phyloP scores from a whole-genome alignment of 2,888 invertebrate species.

The Spilosoma lubricipeda region DNA sequence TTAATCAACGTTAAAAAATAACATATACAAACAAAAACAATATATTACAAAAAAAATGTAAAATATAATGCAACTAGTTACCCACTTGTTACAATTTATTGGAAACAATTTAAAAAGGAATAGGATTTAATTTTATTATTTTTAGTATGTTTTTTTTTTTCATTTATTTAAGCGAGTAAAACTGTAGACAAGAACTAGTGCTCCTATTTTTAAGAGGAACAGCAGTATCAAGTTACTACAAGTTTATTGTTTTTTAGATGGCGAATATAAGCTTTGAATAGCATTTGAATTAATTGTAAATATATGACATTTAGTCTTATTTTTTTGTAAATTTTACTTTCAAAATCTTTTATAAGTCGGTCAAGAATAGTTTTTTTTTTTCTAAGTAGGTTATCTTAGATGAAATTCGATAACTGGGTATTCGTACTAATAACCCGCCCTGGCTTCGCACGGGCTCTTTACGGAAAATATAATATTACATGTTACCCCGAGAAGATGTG shows the following conservation, averaged over 20 bases:
- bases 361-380: slow-evolving; percentile 3
- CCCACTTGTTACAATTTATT: no score
- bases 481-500: no score
- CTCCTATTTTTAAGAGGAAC: slow-evolving; percentile 44
- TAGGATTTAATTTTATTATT: no score
- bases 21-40: no score
- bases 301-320: not conserved
- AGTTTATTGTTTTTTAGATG: slow-evolving; percentile 43
- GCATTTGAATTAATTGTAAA: not conserved
- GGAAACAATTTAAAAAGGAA: no score
- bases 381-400: not conserved
- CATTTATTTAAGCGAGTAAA: no score
- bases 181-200: not conserved
- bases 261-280: slow-evolving; percentile 3
- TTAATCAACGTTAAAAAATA: no score
- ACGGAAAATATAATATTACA: no score
- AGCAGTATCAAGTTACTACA: slow-evolving; percentile 43
- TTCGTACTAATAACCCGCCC: not conserved
- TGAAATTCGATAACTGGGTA: not conserved
- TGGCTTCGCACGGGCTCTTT: no score
- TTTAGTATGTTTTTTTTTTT: no score
- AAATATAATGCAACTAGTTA: no score
- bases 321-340: not conserved
- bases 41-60: no score
- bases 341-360: not conserved